Base-by-base conservation (phyloP, 2,888 invertebrate species). In the Noctua fimbriata region DNA sequence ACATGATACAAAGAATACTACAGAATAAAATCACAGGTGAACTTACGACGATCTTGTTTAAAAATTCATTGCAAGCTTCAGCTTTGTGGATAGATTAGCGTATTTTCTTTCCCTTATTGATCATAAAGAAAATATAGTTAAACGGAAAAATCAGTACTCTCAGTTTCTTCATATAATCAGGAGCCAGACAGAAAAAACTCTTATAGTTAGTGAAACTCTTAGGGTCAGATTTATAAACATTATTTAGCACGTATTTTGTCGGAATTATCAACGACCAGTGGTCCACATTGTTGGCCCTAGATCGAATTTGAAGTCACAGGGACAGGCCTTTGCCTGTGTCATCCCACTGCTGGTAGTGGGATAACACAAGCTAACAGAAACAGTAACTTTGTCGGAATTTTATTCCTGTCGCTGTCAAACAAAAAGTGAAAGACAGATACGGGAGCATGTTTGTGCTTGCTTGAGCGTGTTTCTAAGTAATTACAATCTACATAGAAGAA, bases 1-100 rank as follows among this genome's bases (percentile, higher is more conserved):
- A 41, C 60, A 82, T 78, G 12, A 47, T 63, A 32, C 16, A 52
- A 36, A 41, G 36, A 78, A 47, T 5, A 49, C n/a, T 63, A 16
- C 9, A 63, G 28, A 73, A 55, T 55, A 32, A 69, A 55, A 76
- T 65, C 14, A 0, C 24, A 10, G 0, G 36, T 14, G 16, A 41
- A 18, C 3, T 69, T 36, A 18, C 28, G n/a, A 47, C 24, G 47
- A 41, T 36, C 0, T 12, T 58, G 5, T 69, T 36, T 36, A 14
- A 41, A 3, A 18, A 63, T 36, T 21, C 32, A 21, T 63, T 63
- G 32, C 32, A 63, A 63, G 21, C 4, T 10, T 10, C 21, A 21
- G 21, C 32, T 32, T 32, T 63, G 18, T 32, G 63, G 4, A 63
- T 63, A 32, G 1, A 28, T 28, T 1, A 28, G 32, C 9, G 18